Evolutionary conservation across 2,113 vertebrate genomes (phyloP), one percentile per base, ranked within the genome.

Genomic region (Picathartes gymnocephalus): DNA sequence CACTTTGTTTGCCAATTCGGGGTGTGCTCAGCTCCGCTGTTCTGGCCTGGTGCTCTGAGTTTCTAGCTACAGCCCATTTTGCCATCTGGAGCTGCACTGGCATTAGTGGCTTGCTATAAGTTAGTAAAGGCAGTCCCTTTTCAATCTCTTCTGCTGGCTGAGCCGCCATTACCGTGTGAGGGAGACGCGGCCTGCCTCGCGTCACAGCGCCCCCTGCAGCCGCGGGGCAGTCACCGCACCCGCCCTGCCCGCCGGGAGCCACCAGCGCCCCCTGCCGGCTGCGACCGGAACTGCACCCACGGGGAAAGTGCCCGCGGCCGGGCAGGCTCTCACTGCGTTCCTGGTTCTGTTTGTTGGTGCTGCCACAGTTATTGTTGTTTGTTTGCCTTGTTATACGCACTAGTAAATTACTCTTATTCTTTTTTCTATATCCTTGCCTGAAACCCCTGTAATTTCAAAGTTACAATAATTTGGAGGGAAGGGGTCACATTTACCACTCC

Each of bases 151-250:
- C 19, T 0, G 2, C 11, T 2, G 1, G 10, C 2, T 2, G 1
- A 0, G 1, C 19, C 1, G 4, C 53, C 44, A 23, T 15, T 3
- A 3, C n/a, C 4, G 0, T 1, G 2, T 2, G 4, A 13, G 10
- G 14, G 11, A 3, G n/a, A 22, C 0, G 3, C 0, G 0, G 11
- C 15, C 2, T 6, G 3, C 1, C 23, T 3, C 1, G 0, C 1
- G 0, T 19, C 35, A 24, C 45, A 82, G 65, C 10, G 5, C 25
- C 30, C 64, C 23, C 42, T 48, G 78, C 42, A 39, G 42, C 4
- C 1, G 1, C 3, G 23, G 64, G 4, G 51, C 30, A 58, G 11
- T 23, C 44, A 27, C 3, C 0, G 6, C 35, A 3, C 6, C 23
- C 0, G 1, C n/a, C n/a, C n/a, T 7, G 53, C 35, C 35, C 2